Percentiles rank a stretch among this genome's conserved stretches.
These are phyloP conservation scores for Pollenia griseotomentosa DNA, from an alignment of 2,888 invertebrate genomes.

Conservation along the genomic window DNA sequence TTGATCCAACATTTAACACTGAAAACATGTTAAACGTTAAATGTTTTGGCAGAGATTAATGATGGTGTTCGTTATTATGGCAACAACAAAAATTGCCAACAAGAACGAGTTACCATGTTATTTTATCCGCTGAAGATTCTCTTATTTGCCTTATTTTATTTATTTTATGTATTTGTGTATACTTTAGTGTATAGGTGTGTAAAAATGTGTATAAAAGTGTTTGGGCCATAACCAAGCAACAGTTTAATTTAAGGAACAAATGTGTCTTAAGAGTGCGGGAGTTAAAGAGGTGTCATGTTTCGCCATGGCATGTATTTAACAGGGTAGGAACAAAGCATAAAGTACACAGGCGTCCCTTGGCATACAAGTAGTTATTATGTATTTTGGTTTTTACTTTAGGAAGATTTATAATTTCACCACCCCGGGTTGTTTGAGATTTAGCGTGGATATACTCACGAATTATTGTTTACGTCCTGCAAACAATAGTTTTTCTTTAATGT, in stretches of 20 bases:
- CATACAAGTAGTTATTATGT: neutral
- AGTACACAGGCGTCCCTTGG: neutral
- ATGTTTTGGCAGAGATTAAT: neutral
- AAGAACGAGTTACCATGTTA: constrained; percentile 30
- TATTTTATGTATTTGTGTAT: neutral
- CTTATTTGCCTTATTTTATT: constrained; percentile 8
- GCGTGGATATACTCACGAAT: neutral
- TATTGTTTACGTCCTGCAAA: neutral
- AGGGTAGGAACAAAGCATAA: neutral
- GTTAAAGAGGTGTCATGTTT: constrained; percentile 15
- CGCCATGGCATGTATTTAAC: neutral
- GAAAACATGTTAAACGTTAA: neutral
- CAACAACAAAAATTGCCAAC: constrained; percentile 44
- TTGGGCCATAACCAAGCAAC: constrained; percentile 49
- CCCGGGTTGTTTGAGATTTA: neutral
- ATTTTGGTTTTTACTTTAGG: no score
- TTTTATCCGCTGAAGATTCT: constrained; percentile 21
- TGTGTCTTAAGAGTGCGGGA: neutral
- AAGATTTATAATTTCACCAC: neutral
- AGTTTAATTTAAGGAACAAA: constrained; percentile 37
- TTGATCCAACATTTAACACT: constrained; percentile 63
- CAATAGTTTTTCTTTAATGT: constrained; percentile 4
- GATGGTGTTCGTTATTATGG: constrained; percentile 51
- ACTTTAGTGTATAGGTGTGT: neutral
- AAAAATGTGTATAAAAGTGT: neutral